A percentile compares a stretch with the other conserved stretches of the same genome.
phyloP scores from a whole-genome alignment of 2,113 vertebrate genomes.

The Athene cunicularia region DNA sequence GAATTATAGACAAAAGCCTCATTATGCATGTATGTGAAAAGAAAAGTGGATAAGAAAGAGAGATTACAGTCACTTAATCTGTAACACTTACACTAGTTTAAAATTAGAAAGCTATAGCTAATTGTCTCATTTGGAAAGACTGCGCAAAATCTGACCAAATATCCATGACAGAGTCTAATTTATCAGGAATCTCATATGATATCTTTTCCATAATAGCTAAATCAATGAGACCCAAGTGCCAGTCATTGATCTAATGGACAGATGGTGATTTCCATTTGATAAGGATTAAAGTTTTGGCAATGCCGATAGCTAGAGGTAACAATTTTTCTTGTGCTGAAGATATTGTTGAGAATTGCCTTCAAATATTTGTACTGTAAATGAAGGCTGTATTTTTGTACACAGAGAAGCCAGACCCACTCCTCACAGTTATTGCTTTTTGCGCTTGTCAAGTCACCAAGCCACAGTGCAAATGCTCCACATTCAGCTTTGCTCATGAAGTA shows the following conservation, averaged over 20 bases:
- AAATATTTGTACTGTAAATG: slow-evolving; percentile 55
- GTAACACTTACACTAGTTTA: slow-evolving; percentile 60
- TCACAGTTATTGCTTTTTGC: slow-evolving; percentile 18
- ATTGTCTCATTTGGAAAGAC: slow-evolving; percentile 70
- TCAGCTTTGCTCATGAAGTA: neutral
- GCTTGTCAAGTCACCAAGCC: slow-evolving; percentile 22
- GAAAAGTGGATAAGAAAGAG: slow-evolving; percentile 54
- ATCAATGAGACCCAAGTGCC: slow-evolving; percentile 42
- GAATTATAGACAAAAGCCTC: slow-evolving; percentile 51
- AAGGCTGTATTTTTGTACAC: neutral
- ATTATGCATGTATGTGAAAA: slow-evolving; percentile 31
- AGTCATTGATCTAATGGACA: slow-evolving; percentile 57
- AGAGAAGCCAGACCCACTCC: neutral
- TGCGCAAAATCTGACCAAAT: slow-evolving; percentile 66
- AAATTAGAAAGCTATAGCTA: slow-evolving; percentile 66
- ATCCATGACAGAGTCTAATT: slow-evolving; percentile 67
- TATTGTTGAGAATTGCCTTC: slow-evolving; percentile 41
- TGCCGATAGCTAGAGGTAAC: slow-evolving; percentile 13
- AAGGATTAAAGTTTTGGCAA: slow-evolving; percentile 56
- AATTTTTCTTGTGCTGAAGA: slow-evolving; percentile 42
- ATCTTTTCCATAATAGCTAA: slow-evolving; percentile 57
- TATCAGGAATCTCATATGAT: slow-evolving; percentile 56
- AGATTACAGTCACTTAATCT: slow-evolving; percentile 62
- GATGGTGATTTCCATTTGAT: slow-evolving; percentile 65
- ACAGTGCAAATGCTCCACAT: neutral